Percentiles rank a stretch among this genome's conserved stretches.
Conservation (phyloP, 2,888 invertebrate species). For the Lasius platythorax region DNA sequence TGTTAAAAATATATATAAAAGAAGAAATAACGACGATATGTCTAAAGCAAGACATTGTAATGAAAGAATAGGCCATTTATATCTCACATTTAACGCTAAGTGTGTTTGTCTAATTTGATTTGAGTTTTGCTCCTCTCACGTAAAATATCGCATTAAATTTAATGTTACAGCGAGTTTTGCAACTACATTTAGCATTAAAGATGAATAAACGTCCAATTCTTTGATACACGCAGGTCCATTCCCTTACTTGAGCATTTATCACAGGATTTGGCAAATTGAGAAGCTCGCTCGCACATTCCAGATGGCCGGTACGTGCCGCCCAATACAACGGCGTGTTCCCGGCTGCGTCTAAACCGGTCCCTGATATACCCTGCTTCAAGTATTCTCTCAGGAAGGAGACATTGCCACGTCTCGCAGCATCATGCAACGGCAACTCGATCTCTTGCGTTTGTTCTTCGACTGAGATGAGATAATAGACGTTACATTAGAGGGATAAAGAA, state of each 20-base stretch:
- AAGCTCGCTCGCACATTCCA: constrained; percentile 87
- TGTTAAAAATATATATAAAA: neutral
- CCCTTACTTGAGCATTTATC: constrained; percentile 83
- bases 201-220: neutral
- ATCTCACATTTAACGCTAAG: neutral
- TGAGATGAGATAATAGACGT: constrained; percentile 69
- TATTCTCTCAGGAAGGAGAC: constrained; percentile 88
- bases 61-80: neutral
- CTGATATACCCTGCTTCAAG: constrained; percentile 88
- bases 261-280: constrained; percentile 85
- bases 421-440: constrained; percentile 89
- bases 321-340: constrained; percentile 90
- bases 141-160: neutral
- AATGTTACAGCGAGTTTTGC: neutral
- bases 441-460: constrained; percentile 88
- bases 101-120: neutral
- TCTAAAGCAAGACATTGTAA: neutral
- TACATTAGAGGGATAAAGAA: neutral
- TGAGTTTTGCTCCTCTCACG: neutral
- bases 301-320: constrained; percentile 89
- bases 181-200: neutral
- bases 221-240: neutral
- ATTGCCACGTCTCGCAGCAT: constrained; percentile 90
- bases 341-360: constrained; percentile 89
- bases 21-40: neutral